Base-by-base conservation (phyloP, 2,113 vertebrate species). In the Hystrix brachyura region DNA sequence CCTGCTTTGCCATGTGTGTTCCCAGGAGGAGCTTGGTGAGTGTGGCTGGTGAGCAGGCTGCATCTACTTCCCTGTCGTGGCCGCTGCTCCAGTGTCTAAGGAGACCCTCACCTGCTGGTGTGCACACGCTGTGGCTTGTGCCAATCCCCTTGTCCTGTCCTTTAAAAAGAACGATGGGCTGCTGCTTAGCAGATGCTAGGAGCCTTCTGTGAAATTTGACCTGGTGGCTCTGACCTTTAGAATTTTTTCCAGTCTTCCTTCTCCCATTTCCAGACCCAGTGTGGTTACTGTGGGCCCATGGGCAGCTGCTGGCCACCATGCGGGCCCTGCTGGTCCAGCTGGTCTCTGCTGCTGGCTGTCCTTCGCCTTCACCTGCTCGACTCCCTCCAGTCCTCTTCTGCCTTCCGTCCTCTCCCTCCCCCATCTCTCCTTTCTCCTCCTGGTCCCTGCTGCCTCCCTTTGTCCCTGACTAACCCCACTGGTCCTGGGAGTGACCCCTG, bases 261-360 rank as follows among this genome's bases (percentile, higher is more conserved):
- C 79, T 51, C 23, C 19, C 21, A 5, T 78, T 32, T 57, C 51
- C 19, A 23, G 4, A 21, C 38, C 71, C 71, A 78, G 62, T 59
- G 60, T 18, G 23, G 23, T 21, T 65, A 14, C 85, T 81, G 72
- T 67, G 60, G 34, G 59, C 59, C 79, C 65, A 15, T 1, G 53
- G 85, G 46, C 85, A 32, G 93, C 87, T 79, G 88, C 86, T 85
- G 93, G 97, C 94, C 94, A 93, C 88, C 59, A 0, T 82, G 72
- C 60, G 14, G 82, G 64, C 59, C 0, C 27, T 51, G 95, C 90
- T 79, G 81, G 67, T 87, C 21, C 29, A 5, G 48, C 79, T 32
- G 64, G 34, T 62, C 64, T 38, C 29, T 82, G 81, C 34, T 9
- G n/a, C 14, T 27, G 13, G 46, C 55, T 2, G 6, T 9, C n/a